Conservation (phyloP, 2,797 vertebrate genomes). For the Morus bassanus region DNA sequence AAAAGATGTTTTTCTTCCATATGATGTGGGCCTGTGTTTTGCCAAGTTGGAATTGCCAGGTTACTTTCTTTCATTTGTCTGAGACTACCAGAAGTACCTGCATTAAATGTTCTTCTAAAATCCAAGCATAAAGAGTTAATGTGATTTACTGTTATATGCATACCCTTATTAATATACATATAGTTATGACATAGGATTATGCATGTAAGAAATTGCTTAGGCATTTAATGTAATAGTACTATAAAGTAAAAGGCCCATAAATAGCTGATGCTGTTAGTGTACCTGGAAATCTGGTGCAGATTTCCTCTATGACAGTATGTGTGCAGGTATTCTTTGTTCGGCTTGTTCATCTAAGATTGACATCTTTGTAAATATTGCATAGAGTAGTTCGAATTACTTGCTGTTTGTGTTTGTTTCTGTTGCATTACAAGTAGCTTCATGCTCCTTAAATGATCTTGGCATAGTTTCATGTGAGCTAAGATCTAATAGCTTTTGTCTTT, state of each 20-base stretch:
- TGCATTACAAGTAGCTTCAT: neutral
- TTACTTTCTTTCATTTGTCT: neutral
- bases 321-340: neutral
- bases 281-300: neutral
- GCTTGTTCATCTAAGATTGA: neutral
- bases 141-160: neutral
- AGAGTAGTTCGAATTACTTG: neutral
- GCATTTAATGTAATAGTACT: neutral
- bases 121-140: neutral
- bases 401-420: neutral
- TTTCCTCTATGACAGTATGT: neutral
- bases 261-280: neutral
- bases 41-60: neutral
- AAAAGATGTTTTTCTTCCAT: neutral
- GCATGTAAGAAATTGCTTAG: neutral
- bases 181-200: neutral
- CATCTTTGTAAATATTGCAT: conserved; percentile 5
- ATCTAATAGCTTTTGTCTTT: neutral
- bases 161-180: neutral
- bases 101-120: neutral
- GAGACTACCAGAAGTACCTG: neutral
- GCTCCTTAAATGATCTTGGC: neutral
- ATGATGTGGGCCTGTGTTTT: neutral
- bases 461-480: neutral
- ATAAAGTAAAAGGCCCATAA: neutral